A percentile compares a stretch with the other conserved stretches of the same genome.
Evolutionary conservation across 2,888 invertebrate species (phyloP).

Genomic region (Hartigia nigra): DNA sequence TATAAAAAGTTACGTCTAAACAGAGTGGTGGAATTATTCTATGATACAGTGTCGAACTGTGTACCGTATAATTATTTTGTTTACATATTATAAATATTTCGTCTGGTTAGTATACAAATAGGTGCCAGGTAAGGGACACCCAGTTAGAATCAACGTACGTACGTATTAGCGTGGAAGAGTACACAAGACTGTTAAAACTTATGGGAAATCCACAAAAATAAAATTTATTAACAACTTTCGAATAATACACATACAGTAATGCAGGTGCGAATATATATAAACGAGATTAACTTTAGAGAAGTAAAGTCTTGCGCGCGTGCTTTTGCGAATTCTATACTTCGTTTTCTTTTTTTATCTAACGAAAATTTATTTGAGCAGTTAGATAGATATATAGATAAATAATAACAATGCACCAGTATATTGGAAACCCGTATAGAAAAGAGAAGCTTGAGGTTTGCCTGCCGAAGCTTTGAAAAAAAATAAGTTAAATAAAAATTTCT

Average conservation of each 20-base stretch:
- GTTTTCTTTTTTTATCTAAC: conserved; percentile 1
- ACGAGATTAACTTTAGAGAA: conserved; percentile 6
- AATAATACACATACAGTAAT: conserved; percentile 23
- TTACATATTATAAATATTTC: conserved; percentile 11
- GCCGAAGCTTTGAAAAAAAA: conserved; percentile 24
- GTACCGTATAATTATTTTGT: background rate
- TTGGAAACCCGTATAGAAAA: conserved; percentile 39
- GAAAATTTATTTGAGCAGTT: background rate
- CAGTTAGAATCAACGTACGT: conserved; percentile 13
- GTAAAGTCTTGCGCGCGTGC: background rate
- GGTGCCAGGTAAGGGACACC: background rate
- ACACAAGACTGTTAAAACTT: conserved; percentile 14
- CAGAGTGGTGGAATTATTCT: background rate
- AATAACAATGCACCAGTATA: background rate
- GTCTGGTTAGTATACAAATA: conserved; percentile 5
- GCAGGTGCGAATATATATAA: conserved; percentile 14
- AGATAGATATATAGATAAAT: background rate
- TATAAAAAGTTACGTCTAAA: background rate
- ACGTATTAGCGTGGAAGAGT: conserved; percentile 21
- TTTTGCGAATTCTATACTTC: background rate
- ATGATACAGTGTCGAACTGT: background rate
- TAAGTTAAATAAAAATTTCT: conserved; percentile 17
- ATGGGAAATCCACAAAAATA: conserved; percentile 46
- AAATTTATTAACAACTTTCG: conserved; percentile 47
- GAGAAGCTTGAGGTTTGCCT: conserved; percentile 43